A percentile compares a stretch with the other conserved stretches of the same genome.
Evolutionary conservation across 2,113 vertebrate genomes (phyloP).

Genomic region (Harpagus bidentatus): DNA sequence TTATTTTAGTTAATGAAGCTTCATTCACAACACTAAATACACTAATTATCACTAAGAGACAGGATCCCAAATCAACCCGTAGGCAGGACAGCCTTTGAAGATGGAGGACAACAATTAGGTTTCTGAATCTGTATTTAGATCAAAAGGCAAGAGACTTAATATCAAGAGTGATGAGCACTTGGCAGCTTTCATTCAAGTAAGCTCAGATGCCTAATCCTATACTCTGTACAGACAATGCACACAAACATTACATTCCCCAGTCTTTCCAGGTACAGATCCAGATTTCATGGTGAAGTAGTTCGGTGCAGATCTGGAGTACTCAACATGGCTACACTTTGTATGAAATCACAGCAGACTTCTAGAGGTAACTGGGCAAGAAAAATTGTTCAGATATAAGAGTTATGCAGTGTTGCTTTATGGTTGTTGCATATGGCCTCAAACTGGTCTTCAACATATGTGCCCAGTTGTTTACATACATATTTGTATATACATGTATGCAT

Average conservation of each 20-base stretch:
- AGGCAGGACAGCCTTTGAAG: background rate
- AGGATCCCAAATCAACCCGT: background rate
- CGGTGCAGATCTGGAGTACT: background rate
- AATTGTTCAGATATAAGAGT: background rate
- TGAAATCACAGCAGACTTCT: background rate
- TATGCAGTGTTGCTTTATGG: background rate
- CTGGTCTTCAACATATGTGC: background rate
- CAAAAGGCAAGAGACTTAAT: background rate
- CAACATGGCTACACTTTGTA: background rate
- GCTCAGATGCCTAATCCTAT: background rate
- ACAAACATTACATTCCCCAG: rapidly evolving
- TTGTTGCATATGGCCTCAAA: background rate
- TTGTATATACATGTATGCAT: background rate
- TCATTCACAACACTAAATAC: background rate
- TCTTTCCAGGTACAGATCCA: background rate
- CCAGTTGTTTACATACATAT: background rate
- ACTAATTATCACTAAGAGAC: background rate
- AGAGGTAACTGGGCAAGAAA: background rate
- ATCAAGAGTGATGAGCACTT: background rate
- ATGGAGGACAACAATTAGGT: background rate
- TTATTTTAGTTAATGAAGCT: background rate
- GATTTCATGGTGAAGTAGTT: background rate
- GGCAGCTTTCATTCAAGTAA: background rate
- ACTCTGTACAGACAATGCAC: background rate
- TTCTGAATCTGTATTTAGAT: background rate